Percentiles rank a stretch among this genome's conserved stretches.
phyloP scores from a whole-genome alignment of 2,797 vertebrate species.

The Hyperoplus immaculatus region DNA sequence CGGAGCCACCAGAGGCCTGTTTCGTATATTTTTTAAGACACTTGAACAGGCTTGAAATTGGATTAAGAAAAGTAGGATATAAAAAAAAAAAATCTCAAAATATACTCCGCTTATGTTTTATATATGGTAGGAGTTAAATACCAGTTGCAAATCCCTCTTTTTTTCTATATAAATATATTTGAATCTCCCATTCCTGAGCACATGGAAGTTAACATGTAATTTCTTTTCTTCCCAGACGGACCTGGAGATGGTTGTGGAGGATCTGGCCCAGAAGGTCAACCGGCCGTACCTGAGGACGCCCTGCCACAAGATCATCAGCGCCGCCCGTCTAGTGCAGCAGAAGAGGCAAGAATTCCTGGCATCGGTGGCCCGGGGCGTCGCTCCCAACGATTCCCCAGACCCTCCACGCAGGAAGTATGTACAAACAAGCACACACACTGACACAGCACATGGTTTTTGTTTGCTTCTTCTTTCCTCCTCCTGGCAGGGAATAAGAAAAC shows the following conservation, averaged over 20 bases:
- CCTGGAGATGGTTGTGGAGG: constrained; percentile 99
- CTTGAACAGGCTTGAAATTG: not conserved
- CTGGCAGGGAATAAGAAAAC: not conserved
- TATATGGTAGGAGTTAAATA: constrained; percentile 1
- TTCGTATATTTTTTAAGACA: not conserved
- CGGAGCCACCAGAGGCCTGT: not conserved
- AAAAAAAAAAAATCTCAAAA: not conserved
- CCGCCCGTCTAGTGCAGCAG: constrained; percentile 96
- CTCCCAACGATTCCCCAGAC: constrained; percentile 97
- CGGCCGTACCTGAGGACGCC: constrained; percentile 98
- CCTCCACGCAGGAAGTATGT: constrained; percentile 94
- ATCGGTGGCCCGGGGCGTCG: constrained; percentile 96
- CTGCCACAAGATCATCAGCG: constrained; percentile 97
- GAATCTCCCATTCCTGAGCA: not conserved
- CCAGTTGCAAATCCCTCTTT: constrained; percentile 1
- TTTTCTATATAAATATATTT: not conserved
- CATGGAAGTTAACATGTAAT: not conserved
- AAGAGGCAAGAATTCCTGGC: constrained; percentile 98
- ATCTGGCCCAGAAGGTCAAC: constrained; percentile 99
- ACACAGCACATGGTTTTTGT: not conserved
- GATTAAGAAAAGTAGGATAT: not conserved
- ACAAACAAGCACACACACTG: not conserved
- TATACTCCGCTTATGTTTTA: not conserved
- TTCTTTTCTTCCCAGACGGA: constrained; percentile 88
- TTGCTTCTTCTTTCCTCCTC: not conserved